Evolutionary conservation across 1,140 invertebrate genomes (phyloP), one percentile per base, ranked within the genome.

Genomic region (Episyrphus balteatus): DNA sequence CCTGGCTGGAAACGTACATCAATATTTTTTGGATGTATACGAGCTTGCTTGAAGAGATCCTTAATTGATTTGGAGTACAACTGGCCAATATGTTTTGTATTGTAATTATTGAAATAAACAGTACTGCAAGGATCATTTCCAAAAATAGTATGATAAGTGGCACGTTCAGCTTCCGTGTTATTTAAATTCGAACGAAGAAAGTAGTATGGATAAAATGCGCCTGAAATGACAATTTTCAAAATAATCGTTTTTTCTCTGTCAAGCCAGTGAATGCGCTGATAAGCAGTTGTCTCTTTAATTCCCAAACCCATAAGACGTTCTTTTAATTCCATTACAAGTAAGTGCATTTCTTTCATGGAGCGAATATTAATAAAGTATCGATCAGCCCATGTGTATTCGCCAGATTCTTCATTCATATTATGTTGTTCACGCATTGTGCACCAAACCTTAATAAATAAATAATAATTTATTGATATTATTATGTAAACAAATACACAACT

Each of bases 121-220:
- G 90, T 88, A 19, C 73, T 79, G 31, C 72, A 74, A 0, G 89
- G 88, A 70, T 93, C 79, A 13, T 80, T 65, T 1, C 85, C 84
- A 18, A 72, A 75, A 0, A 93, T 63, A 0, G 64, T 57, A 47
- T 78, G 79, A 0, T 80, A 70, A 1, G 82, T 75, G 1, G 77
- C 69, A 0, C 72, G 66, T 57, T 88, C 83, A 14, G 71, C 60
- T 0, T 61, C 57, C 47, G 80, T 74, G 34, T 77, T 69, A 26
- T 69, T 54, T 1, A 64, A 70, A 14, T 62, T 55, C 0, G 66
- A 66, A 32, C 80, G 78, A 11, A 82, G 56, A 69, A 89, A 96
- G 62, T 89, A 95, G 64, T 94, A 82, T 0, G 92, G 93, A 72
- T 94, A 96, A 69, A 96, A 95, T 15, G 88, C 87, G 8, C 74